Percentiles rank a stretch among this genome's conserved stretches.
phyloP scores from a whole-genome alignment of 2,113 vertebrate species.

The Daubentonia madagascariensis region DNA sequence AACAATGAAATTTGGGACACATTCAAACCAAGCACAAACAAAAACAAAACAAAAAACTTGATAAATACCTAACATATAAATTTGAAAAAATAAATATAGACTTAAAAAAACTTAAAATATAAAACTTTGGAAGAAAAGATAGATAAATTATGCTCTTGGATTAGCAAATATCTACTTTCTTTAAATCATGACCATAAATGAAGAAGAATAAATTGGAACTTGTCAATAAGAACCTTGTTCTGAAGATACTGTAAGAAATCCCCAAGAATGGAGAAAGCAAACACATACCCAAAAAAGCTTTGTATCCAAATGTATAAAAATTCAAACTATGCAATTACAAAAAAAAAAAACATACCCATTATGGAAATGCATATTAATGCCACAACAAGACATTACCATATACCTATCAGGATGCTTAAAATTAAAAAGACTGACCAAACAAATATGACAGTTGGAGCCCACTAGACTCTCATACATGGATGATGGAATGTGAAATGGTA shows the following conservation, averaged over 20 bases:
- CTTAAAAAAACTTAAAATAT: background rate
- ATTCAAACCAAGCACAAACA: background rate
- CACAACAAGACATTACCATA: no score
- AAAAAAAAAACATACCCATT: background rate
- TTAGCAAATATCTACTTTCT: slow-evolving; percentile 17
- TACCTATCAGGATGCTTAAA: background rate
- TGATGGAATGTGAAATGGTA: background rate
- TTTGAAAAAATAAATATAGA: background rate
- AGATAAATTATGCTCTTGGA: background rate
- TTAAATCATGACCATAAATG: no score
- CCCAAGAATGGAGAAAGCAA: no score
- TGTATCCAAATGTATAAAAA: background rate
- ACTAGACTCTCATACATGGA: background rate
- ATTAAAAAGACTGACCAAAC: background rate
- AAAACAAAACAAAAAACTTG: background rate
- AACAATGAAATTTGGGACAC: background rate
- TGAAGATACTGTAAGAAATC: no score
- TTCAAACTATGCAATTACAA: background rate
- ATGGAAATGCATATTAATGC: no score
- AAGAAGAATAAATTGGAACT: no score
- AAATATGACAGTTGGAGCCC: no score
- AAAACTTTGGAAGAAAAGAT: background rate
- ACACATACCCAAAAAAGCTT: background rate
- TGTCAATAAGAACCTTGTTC: no score
- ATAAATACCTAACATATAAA: background rate